Conservation (phyloP, 92 coral and sea anemone genomes). For the Parazoanthus darwini region DNA sequence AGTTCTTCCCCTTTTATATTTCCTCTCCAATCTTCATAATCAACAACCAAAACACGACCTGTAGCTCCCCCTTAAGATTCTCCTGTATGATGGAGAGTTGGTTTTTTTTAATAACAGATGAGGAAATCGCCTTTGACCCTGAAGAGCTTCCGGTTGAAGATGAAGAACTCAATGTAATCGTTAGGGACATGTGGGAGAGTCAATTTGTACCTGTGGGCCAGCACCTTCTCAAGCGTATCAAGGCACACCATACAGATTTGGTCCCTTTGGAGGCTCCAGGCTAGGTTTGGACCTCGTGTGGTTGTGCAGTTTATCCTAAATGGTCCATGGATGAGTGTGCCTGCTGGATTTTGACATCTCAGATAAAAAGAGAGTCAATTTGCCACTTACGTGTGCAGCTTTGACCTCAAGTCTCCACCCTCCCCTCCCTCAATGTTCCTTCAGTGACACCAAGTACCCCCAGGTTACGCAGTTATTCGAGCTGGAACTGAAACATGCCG, state of each 20-base stretch:
- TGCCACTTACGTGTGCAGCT: neutral
- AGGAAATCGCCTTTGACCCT: conserved; percentile 77
- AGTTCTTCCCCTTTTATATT: too few relatives aligned
- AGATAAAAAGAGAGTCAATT: neutral
- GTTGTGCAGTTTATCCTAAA: neutral
- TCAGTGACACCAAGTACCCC: neutral
- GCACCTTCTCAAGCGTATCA: conserved; percentile 80
- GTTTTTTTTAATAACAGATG: conserved; percentile 67
- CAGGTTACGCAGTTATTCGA: neutral
- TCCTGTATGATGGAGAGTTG: too few relatives aligned
- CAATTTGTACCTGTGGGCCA: conserved; percentile 91
- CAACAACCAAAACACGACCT: too few relatives aligned
- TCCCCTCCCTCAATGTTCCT: neutral
- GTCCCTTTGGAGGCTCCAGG: conserved; percentile 92
- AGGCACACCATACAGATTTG: conserved; percentile 87
- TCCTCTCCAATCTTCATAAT: too few relatives aligned
- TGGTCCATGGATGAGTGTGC: neutral
- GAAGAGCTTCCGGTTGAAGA: conserved; percentile 63
- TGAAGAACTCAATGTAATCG: conserved; percentile 56
- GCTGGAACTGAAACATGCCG: neutral
- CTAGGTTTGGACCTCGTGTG: conserved; percentile 26
- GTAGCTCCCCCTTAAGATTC: too few relatives aligned
- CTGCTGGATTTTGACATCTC: neutral
- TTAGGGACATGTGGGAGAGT: conserved; percentile 90
- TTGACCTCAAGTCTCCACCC: neutral